Evolutionary conservation across 2,888 invertebrate genomes (phyloP), one percentile per base, ranked within the genome.

Genomic region (Schrankia costaestrigalis): DNA sequence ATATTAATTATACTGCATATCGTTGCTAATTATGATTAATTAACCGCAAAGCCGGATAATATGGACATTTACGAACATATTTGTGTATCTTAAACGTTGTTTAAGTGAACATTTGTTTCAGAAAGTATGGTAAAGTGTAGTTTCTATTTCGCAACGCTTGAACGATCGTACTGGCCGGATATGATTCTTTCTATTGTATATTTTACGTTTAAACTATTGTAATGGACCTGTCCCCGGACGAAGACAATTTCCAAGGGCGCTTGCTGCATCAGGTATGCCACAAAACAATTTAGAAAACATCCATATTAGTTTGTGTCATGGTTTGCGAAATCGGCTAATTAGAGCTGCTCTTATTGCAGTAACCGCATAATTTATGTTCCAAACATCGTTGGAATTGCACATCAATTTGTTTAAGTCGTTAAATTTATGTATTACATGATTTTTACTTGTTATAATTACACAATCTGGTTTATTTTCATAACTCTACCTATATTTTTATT

Each of bases 241-340:
- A 94, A 58, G 94, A 94, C 63, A 91, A 94, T 71, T 94, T 94
- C 70, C 93, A 93, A 44, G 95, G 94, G 3, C 91, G 94, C 30
- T 79, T 95, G 28, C 77, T 95, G 35, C 95, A 95, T 58, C 94
- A 94, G 89, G 93, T 92, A 73, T 32, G 35, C 25, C n/a, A n/a
- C n/a, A n/a, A n/a, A n/a, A n/a, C n/a, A n/a, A n/a, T n/a, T n/a
- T n/a, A n/a, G n/a, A n/a, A n/a, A n/a, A n/a, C n/a, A 11, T 26
- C n/a, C n/a, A n/a, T 23, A 13, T n/a, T n/a, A n/a, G n/a, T 17
- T 21, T 31, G 12, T 1, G 11, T 19, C 15, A n/a, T 5, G 14
- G 23, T 1, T 11, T 3, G 8, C 11, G n/a, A 3, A 24, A 22
- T 10, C 13, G 3, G 22, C 23, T n/a, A 13, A 26, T 18, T 31